A percentile compares a stretch with the other conserved stretches of the same genome.
These are phyloP conservation scores for Apotomis betuletana DNA, from an alignment of 2,888 invertebrate genomes.

Conservation along the genomic window DNA sequence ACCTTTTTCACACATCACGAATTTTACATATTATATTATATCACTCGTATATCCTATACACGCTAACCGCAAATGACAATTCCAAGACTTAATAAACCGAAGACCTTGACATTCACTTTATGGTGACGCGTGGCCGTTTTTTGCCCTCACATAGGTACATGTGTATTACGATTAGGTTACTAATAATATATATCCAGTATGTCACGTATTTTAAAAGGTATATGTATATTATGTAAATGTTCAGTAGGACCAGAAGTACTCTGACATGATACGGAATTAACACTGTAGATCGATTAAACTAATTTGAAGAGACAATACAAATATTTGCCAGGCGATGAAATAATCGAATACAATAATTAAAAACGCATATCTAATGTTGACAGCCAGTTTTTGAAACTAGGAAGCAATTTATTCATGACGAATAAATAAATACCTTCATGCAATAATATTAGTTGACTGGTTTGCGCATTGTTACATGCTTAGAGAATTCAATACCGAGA, in stretches of 20 bases:
- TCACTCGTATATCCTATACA: not conserved
- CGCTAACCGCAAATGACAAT: constrained; percentile 27
- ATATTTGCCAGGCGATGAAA: no score
- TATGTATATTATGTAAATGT: no score
- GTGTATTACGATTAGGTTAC: constrained; percentile 1
- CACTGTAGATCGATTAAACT: no score
- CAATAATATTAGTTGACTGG: not conserved
- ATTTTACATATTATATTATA: constrained; percentile 1
- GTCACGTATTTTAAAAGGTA: no score
- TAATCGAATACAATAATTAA: no score
- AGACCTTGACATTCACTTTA: constrained; percentile 39
- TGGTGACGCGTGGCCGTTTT: constrained; percentile 20
- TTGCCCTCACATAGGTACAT: not conserved
- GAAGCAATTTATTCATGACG: not conserved
- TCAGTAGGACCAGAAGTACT: no score
- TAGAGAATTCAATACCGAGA: not conserved
- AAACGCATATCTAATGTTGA: not conserved
- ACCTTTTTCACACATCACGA: constrained; percentile 8
- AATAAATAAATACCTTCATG: not conserved
- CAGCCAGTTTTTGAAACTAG: not conserved
- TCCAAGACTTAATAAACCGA: not conserved
- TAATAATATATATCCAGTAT: not conserved
- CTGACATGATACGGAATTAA: no score
- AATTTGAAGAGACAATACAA: no score
- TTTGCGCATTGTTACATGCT: not conserved